Evolutionary conservation across 2,888 invertebrate genomes (phyloP), one percentile per base, ranked within the genome.

Genomic region (Chrysodeixis includens): DNA sequence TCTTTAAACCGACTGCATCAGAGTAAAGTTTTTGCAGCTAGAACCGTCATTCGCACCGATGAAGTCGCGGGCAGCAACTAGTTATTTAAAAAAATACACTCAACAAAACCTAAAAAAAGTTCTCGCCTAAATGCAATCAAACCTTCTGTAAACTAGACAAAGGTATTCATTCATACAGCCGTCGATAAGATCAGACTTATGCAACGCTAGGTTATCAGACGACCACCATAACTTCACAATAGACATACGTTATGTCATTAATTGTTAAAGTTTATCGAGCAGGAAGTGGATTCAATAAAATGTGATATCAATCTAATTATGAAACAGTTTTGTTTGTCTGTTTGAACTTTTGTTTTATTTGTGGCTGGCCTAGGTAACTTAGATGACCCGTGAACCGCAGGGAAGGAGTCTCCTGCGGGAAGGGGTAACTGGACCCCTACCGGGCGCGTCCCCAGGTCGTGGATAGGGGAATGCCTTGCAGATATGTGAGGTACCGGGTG

Each of bases 241-340:
- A 35, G 30, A 35, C 56, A 53, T 40, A 49, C n/a, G 52, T 69
- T 69, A 77, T 66, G 62, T 64, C 78, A 76, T 12, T 22, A 1
- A 22, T 54, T 53, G 58, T 46, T 18, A 65, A 26, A 26, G 72
- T 69, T 40, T 76, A 79, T 78, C 80, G 8, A 22, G 53, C 46
- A 61, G 78, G 78, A 78, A 74, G 71, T 69, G 8, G 46, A 74
- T 77, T 74, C 61, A 78, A 78, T 76, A 53, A 62, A 69, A 20
- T 55, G 12, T 52, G 14, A 52, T 26, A 64, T 57, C 26, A 54
- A 53, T 63, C 46, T n/a, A 14, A 57, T 64, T 56, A 61, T 66
- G 58, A 59, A 58, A 44, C 14, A 1, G 20, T 22, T 22, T 14
- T 9, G 26, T 22, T 56, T n/a, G 20, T 14, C 0, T 35, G 6